Conservation (phyloP, 30 jellyfish, hydroid and myxozoan genomes). For the Haliclystus octoradiatus region DNA sequence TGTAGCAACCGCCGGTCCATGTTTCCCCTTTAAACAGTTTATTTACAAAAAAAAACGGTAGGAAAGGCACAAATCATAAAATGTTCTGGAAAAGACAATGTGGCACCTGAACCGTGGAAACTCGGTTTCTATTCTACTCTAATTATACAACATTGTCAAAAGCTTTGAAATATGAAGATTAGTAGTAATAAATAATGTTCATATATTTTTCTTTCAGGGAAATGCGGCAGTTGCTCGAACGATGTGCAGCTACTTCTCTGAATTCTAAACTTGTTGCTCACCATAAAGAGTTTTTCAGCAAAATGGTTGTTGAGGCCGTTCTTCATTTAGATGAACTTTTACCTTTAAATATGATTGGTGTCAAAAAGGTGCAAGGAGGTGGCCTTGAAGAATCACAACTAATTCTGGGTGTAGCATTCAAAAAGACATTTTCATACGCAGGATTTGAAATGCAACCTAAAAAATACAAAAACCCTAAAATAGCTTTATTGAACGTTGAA, state of each 20-base stretch:
- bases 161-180: too few species aligned
- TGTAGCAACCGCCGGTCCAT: too few species aligned
- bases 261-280: slow-evolving; percentile 88
- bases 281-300: slow-evolving; percentile 81
- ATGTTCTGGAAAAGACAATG: too few species aligned
- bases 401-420: slow-evolving; percentile 95
- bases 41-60: too few species aligned
- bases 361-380: slow-evolving; percentile 92
- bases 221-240: slow-evolving; percentile 69
- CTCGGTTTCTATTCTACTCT: too few species aligned
- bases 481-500: slow-evolving; percentile 85
- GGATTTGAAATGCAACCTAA: slow-evolving; percentile 99
- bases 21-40: too few species aligned
- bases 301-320: slow-evolving; percentile 97
- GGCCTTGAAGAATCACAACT: slow-evolving; percentile 90
- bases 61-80: too few species aligned
- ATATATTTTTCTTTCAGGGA: slow-evolving; percentile 55
- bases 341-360: slow-evolving; percentile 97
- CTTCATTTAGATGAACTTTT: slow-evolving; percentile 75
- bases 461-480: slow-evolving; percentile 78
- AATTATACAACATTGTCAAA: too few species aligned
- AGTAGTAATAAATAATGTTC: too few species aligned
- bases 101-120: too few species aligned
- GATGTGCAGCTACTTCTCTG: slow-evolving; percentile 97
- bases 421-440: slow-evolving; percentile 96